Evolutionary conservation across 2,888 invertebrate species (phyloP).

Genomic region (Sinodicranocentrus sp.): DNA sequence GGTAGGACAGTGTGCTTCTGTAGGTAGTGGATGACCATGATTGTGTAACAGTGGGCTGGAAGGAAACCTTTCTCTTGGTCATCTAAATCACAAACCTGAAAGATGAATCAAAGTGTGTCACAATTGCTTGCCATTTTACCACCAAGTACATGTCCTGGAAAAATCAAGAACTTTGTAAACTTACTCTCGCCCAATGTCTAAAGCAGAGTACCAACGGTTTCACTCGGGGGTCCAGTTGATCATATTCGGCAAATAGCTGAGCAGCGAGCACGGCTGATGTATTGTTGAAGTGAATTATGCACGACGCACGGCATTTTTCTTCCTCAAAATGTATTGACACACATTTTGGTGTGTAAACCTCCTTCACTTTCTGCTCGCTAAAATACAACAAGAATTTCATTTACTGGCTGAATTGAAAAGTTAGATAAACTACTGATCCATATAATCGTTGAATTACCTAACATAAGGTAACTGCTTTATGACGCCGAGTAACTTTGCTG

Average conservation of each 20-base stretch:
- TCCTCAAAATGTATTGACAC: slow-evolving; percentile 78
- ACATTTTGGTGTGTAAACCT: slow-evolving; percentile 78
- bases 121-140: not conserved
- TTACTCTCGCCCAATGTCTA: slow-evolving; percentile 79
- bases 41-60: slow-evolving; percentile 79
- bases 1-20: slow-evolving; percentile 79
- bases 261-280: slow-evolving; percentile 77
- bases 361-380: slow-evolving; percentile 76
- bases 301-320: slow-evolving; percentile 75
- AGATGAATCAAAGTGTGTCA: not conserved
- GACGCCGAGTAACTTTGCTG: slow-evolving; percentile 23
- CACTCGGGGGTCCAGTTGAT: slow-evolving; percentile 77
- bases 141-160: not conserved
- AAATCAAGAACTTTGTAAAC: not conserved
- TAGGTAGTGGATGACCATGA: slow-evolving; percentile 80
- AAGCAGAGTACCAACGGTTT: slow-evolving; percentile 77
- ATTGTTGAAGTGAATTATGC: slow-evolving; percentile 78
- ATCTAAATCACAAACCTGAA: slow-evolving; percentile 79
- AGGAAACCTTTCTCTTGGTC: slow-evolving; percentile 79
- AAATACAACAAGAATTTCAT: no score
- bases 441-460: slow-evolving; percentile 35
- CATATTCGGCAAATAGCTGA: slow-evolving; percentile 77
- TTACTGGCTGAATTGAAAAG: no score
- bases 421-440: no score
- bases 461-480: slow-evolving; percentile 51